A percentile compares a stretch with the other conserved stretches of the same genome.
Evolutionary conservation across 2,888 invertebrate species (phyloP).

Genomic region (Cynaeus angustus): DNA sequence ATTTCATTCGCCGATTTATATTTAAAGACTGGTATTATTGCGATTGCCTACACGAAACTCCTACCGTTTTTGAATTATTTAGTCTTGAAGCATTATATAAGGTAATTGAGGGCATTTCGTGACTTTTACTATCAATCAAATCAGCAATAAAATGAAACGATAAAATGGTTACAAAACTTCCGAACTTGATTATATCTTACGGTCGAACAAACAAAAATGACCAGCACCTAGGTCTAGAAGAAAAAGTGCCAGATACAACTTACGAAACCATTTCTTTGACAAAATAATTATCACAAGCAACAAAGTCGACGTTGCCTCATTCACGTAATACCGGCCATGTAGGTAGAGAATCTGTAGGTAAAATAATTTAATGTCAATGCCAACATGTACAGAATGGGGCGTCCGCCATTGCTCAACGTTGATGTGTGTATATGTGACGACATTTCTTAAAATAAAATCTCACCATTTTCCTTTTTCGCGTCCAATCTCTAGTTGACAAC

Average conservation of each 20-base stretch:
- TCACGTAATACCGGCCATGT: conserved; percentile 41
- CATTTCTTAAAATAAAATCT: conserved; percentile 57
- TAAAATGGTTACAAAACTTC: conserved; percentile 23
- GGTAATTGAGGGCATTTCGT: conserved; percentile 27
- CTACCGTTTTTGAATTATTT: conserved; percentile 40
- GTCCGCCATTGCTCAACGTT: conserved; percentile 54
- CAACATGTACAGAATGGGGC: conserved; percentile 49
- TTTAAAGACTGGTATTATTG: conserved; percentile 30
- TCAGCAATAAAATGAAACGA: conserved; percentile 29
- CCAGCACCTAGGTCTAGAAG: not conserved
- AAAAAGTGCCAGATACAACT: not conserved
- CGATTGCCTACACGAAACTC: conserved; percentile 35
- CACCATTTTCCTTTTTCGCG: conserved; percentile 53
- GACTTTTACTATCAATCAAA: conserved; percentile 34
- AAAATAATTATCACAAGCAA: conserved; percentile 10
- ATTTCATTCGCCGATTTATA: conserved; percentile 24
- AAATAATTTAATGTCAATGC: conserved; percentile 59
- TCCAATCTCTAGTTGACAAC: conserved; percentile 49
- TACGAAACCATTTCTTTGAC: conserved; percentile 15
- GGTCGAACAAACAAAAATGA: not conserved
- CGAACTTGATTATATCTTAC: conserved; percentile 3
- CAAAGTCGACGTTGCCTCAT: conserved; percentile 28
- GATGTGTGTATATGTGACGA: conserved; percentile 55
- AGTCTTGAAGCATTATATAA: conserved; percentile 24
- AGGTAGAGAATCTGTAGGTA: conserved; percentile 56